Evolutionary conservation across 2,888 invertebrate species (phyloP).

Genomic region (Apodemia zela): DNA sequence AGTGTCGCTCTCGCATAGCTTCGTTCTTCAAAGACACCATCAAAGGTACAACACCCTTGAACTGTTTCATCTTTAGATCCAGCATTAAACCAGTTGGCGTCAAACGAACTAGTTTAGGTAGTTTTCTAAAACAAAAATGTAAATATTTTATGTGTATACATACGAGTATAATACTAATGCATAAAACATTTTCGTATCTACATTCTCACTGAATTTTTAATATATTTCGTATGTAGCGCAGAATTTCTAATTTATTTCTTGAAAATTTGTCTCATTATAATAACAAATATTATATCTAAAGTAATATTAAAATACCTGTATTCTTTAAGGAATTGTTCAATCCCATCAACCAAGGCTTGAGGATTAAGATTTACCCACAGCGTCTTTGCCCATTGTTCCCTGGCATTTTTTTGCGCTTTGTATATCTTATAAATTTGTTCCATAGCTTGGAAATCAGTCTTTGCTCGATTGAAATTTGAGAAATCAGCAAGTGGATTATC

Average conservation of each 20-base stretch:
- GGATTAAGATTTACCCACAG: conserved; percentile 94
- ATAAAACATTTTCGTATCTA: too few species aligned
- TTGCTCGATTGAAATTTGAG: conserved; percentile 84
- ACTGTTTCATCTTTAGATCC: conserved; percentile 92
- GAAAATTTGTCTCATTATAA: too few species aligned
- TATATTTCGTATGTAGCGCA: too few species aligned
- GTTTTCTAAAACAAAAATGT: conserved; percentile 64
- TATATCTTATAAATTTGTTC: conserved; percentile 88
- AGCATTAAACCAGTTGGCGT: conserved; percentile 84
- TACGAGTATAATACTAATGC: too few species aligned
- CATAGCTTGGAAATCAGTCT: conserved; percentile 83
- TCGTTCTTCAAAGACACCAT: conserved; percentile 96
- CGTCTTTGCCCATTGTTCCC: conserved; percentile 92
- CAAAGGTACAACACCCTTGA: conserved; percentile 91
- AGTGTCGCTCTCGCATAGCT: conserved; percentile 93
- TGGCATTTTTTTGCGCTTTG: conserved; percentile 86
- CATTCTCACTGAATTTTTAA: too few species aligned
- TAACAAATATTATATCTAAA: too few species aligned
- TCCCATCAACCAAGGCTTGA: conserved; percentile 90
- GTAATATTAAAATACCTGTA: conserved; percentile 65
- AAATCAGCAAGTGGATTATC: conserved; percentile 93
- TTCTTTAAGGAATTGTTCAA: conserved; percentile 90
- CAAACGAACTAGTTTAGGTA: conserved; percentile 82
- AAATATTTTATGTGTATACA: too few species aligned
- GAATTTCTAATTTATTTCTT: too few species aligned